phyloP scores from a whole-genome alignment of 2,113 vertebrate genomes.

The Protobothrops mucrosquamatus region DNA sequence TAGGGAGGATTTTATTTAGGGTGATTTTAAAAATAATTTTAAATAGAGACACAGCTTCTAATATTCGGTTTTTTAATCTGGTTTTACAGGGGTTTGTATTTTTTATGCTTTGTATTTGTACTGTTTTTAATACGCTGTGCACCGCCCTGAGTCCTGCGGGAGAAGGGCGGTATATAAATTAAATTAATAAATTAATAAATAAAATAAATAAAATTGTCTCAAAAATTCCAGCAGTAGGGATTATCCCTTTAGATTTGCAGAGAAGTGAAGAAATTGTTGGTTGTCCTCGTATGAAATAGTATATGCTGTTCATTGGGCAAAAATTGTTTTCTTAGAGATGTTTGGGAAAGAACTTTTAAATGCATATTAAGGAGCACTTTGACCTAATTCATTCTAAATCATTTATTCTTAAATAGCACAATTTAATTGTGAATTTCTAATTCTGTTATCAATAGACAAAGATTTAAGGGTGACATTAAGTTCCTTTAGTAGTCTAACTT shows the following conservation, averaged over 20 bases:
- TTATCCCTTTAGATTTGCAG: not conserved
- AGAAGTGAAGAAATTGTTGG: not conserved
- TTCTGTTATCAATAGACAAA: conserved; percentile 23
- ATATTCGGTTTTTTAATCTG: too few relatives aligned
- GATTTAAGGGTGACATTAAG: conserved; percentile 51
- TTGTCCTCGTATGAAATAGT: not conserved
- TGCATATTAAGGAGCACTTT: not conserved
- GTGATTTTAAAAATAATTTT: too few relatives aligned
- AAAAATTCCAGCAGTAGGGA: not conserved
- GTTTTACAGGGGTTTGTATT: too few relatives aligned
- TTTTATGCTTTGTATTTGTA: too few relatives aligned
- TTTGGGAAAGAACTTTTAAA: not conserved
- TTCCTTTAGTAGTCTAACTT: conserved; percentile 19
- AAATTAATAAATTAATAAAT: too few relatives aligned
- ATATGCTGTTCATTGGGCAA: not conserved
- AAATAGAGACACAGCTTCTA: too few relatives aligned
- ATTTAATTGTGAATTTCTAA: not conserved
- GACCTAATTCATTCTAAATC: not conserved
- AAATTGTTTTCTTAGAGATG: not conserved
- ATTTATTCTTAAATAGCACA: conserved; percentile 52
- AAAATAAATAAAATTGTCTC: not conserved
- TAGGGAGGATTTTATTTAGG: too few relatives aligned
- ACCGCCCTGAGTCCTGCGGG: too few relatives aligned
- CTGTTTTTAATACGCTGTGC: too few relatives aligned
- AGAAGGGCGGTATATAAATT: too few relatives aligned